Evolutionary conservation across 2,888 invertebrate species (phyloP).

Genomic region (Eudemis profundana): DNA sequence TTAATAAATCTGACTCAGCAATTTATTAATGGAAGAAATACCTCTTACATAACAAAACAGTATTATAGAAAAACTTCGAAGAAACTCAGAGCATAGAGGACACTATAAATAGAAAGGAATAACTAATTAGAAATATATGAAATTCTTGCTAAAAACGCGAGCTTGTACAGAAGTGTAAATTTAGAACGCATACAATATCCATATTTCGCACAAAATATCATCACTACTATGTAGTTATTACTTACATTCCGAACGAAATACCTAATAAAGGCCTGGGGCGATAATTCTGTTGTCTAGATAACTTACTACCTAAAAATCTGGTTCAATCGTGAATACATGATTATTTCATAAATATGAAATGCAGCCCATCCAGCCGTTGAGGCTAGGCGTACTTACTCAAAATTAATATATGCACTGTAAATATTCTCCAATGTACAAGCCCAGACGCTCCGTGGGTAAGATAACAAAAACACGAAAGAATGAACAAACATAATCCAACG

Average conservation of each 20-base stretch:
- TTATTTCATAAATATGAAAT: conserved; percentile 41
- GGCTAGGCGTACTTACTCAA: conserved; percentile 23
- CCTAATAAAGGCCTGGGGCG: too few species aligned
- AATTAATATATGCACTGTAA: conserved; percentile 41
- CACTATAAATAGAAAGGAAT: not conserved
- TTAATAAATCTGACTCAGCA: conserved; percentile 17
- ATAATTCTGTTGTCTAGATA: conserved; percentile 22
- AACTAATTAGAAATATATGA: not conserved
- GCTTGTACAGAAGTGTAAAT: too few species aligned
- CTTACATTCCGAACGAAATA: not conserved
- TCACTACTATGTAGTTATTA: too few species aligned
- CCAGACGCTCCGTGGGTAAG: conserved; percentile 6
- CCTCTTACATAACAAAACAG: too few species aligned
- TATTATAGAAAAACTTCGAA: not conserved
- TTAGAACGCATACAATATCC: too few species aligned
- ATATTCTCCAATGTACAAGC: conserved; percentile 19
- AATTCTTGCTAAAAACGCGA: not conserved
- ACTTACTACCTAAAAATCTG: conserved; percentile 15
- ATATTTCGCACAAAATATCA: too few species aligned
- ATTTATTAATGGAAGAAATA: conserved; percentile 13
- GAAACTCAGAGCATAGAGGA: not conserved
- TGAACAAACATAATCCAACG: conserved; percentile 16
- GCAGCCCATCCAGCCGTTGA: conserved; percentile 25
- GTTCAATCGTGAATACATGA: conserved; percentile 31
- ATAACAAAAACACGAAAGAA: conserved; percentile 29